These are phyloP conservation scores for Sinelater perroti DNA, from an alignment of 2,888 invertebrate species.

Conservation along the genomic window DNA sequence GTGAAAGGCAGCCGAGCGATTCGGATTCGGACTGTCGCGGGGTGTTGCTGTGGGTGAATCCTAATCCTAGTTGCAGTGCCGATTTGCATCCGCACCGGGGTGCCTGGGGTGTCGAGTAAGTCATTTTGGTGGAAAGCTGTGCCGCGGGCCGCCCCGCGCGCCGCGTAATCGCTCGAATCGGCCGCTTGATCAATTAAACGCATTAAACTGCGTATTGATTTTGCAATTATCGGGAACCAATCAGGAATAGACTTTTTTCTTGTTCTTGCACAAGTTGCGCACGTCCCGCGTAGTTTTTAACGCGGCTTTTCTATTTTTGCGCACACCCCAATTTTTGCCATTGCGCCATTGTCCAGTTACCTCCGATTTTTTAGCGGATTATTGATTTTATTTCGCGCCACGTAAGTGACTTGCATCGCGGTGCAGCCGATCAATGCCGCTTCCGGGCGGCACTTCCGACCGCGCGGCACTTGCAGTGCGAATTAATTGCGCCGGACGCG, in stretches of 20 bases:
- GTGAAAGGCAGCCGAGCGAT: not conserved
- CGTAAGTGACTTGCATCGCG: constrained; percentile 34
- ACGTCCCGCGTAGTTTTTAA: constrained; percentile 55
- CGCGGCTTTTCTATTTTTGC: constrained; percentile 57
- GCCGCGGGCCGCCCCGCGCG: constrained; percentile 8
- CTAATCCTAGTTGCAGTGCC: no score
- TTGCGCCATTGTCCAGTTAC: constrained; percentile 62
- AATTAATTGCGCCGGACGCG: constrained; percentile 10
- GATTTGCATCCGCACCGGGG: no score
- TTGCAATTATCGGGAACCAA: constrained; percentile 64
- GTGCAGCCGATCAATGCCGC: constrained; percentile 27
- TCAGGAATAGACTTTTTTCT: constrained; percentile 61
- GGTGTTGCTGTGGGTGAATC: no score
- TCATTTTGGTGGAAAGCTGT: constrained; percentile 29
- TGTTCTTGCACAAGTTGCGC: constrained; percentile 54
- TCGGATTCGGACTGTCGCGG: no score
- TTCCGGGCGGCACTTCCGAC: constrained; percentile 12
- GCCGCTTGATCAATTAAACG: constrained; percentile 57
- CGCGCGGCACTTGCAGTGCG: constrained; percentile 1
- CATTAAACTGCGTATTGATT: constrained; percentile 61
- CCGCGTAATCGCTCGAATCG: constrained; percentile 33
- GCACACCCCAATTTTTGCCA: constrained; percentile 62
- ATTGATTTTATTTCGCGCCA: constrained; percentile 55
- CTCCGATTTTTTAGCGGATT: constrained; percentile 60
- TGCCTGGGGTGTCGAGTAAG: no score